phyloP scores from a whole-genome alignment of 2,797 vertebrate genomes.

The Periparus ater region DNA sequence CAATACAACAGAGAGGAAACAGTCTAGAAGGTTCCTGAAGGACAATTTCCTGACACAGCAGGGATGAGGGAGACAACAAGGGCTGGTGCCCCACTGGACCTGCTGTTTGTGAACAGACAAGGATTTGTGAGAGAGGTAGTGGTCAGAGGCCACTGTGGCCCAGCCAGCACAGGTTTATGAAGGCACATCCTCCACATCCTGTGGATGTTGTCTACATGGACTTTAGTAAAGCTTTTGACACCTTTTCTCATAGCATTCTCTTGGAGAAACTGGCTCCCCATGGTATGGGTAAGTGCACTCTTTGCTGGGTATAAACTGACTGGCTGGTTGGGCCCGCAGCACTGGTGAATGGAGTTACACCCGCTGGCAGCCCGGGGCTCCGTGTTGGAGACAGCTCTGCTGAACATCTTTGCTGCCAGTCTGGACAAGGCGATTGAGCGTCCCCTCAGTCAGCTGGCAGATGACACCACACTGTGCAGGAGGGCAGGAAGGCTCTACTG shows the following conservation, averaged over 20 bases:
- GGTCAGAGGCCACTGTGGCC: not conserved
- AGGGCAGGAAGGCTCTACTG: not conserved
- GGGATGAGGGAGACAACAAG: not conserved
- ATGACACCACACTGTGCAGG: rapidly evolving
- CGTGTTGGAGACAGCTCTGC: not conserved
- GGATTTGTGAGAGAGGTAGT: not conserved
- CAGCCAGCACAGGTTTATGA: not conserved
- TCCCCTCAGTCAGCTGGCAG: not conserved
- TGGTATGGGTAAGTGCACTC: too few relatives aligned
- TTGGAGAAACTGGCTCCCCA: not conserved
- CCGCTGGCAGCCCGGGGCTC: not conserved
- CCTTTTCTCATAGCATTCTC: not conserved
- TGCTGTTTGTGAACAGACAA: not conserved
- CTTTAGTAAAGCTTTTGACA: not conserved
- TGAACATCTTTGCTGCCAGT: not conserved
- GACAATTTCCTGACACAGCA: not conserved
- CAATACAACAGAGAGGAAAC: not conserved
- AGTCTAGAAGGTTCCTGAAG: not conserved
- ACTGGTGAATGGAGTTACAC: rapidly evolving
- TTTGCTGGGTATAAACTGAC: not conserved
- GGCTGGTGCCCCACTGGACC: not conserved
- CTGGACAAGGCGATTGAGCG: not conserved
- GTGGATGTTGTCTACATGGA: not conserved
- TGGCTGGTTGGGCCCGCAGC: rapidly evolving
- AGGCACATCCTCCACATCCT: not conserved